Evolutionary conservation across 92 coral and sea anemone species (phyloP).

Genomic region (Heteractis magnifica): DNA sequence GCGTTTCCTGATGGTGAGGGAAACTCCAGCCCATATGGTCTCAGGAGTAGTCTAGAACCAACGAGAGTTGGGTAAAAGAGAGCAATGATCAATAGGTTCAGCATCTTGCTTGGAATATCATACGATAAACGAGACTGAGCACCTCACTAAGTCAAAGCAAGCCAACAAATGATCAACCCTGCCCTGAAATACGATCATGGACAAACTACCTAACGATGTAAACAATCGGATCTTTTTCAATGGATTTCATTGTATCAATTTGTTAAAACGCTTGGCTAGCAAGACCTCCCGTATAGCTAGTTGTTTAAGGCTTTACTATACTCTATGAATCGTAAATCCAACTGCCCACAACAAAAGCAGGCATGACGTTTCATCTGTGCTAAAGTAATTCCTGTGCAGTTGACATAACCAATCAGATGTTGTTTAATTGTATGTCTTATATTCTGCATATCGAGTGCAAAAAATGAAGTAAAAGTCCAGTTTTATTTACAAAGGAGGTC

Average conservation of each 20-base stretch:
- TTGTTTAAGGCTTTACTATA: constrained; percentile 10
- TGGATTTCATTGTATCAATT: constrained; percentile 16
- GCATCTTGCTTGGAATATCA: not conserved
- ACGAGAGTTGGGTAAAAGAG: not conserved
- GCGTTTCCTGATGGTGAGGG: constrained; percentile 10
- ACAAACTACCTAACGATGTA: not conserved
- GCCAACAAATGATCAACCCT: not conserved
- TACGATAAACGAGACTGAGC: not conserved
- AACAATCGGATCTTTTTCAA: constrained; percentile 6
- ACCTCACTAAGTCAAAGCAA: not conserved
- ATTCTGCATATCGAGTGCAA: not conserved
- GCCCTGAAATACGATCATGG: not conserved
- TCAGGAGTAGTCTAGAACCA: constrained; percentile 12
- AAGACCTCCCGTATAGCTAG: constrained; percentile 29
- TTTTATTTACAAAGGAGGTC: not conserved
- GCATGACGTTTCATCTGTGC: not conserved
- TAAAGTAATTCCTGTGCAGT: not conserved
- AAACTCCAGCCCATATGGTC: constrained; percentile 35
- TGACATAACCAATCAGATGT: not conserved
- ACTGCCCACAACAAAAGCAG: not conserved
- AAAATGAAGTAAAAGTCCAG: not conserved
- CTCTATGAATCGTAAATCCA: not conserved
- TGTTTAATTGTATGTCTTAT: not conserved
- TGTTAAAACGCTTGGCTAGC: constrained; percentile 8
- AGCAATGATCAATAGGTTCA: not conserved